A percentile compares a stretch with the other conserved stretches of the same genome.
phyloP scores from a whole-genome alignment of 1,140 invertebrate species.

The Drosophila melanogaster region DNA sequence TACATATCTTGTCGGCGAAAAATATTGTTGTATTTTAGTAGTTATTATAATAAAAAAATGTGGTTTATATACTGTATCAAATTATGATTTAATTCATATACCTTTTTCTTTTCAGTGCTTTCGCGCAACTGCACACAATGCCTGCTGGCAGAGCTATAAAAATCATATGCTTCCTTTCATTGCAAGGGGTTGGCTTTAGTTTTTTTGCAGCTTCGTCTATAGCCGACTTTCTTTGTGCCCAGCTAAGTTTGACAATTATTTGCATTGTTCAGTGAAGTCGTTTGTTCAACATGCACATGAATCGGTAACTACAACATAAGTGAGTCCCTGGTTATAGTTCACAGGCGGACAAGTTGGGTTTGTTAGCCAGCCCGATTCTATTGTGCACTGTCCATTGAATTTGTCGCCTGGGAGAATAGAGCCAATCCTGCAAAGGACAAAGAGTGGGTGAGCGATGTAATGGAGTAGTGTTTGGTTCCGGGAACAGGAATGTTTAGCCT shows the following conservation, averaged over 20 bases:
- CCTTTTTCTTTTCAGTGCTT: constrained; percentile 12
- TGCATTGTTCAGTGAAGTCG: constrained; percentile 78
- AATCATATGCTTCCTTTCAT: constrained; percentile 74
- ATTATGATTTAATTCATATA: background rate
- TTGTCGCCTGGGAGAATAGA: background rate
- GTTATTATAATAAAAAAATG: too few species aligned
- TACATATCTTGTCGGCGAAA: too few species aligned
- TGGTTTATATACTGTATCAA: too few species aligned
- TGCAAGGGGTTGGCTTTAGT: constrained; percentile 30
- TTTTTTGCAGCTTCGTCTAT: constrained; percentile 24
- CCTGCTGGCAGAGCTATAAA: constrained; percentile 67
- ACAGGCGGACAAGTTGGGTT: constrained; percentile 46
- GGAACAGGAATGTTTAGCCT: background rate
- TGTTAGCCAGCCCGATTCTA: constrained; percentile 10
- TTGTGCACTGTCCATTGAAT: constrained; percentile 36
- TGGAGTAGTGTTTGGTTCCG: constrained; percentile 7
- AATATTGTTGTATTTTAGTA: too few species aligned
- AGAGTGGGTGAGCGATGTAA: constrained; percentile 10
- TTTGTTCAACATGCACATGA: constrained; percentile 79
- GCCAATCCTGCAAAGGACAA: constrained; percentile 16
- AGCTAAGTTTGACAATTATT: constrained; percentile 80
- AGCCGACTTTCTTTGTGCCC: constrained; percentile 51
- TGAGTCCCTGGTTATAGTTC: constrained; percentile 47
- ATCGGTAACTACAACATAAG: constrained; percentile 79
- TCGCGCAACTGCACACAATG: constrained; percentile 63